These are phyloP conservation scores for Monochamus saltuarius DNA, from an alignment of 1,140 invertebrate genomes.

Conservation along the genomic window DNA sequence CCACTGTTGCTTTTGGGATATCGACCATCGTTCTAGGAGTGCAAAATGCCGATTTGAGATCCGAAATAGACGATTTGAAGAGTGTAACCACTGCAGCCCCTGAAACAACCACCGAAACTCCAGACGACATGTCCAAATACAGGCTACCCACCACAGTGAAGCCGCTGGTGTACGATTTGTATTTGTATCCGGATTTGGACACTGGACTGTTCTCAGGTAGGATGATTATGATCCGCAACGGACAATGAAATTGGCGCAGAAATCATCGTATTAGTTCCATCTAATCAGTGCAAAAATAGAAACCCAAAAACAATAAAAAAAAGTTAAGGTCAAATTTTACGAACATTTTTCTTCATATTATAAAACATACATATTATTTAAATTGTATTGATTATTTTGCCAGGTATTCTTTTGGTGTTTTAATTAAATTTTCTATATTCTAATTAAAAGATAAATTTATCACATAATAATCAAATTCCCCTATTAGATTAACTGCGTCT, in stretches of 20 bases:
- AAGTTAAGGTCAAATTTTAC: too few species aligned
- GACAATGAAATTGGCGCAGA: too few species aligned
- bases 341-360: too few species aligned
- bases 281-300: too few species aligned
- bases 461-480: too few species aligned
- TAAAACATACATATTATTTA: too few species aligned
- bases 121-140: conserved; percentile 38
- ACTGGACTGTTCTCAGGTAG: conserved; percentile 66
- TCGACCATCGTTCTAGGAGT: conserved; percentile 35
- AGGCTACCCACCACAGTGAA: conserved; percentile 61
- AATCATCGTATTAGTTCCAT: too few species aligned
- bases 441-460: too few species aligned
- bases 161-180: conserved; percentile 74
- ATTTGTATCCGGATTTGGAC: conserved; percentile 72
- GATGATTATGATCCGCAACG: too few species aligned
- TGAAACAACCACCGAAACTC: conserved; percentile 12
- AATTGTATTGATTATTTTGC: too few species aligned
- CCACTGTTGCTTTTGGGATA: conserved; percentile 30
- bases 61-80: conserved; percentile 20
- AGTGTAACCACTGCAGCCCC: conserved; percentile 9
- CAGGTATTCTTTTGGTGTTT: not conserved
- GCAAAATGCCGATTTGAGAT: conserved; percentile 24
- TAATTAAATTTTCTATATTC: not conserved
- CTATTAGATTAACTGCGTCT: too few species aligned
- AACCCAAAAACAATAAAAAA: too few species aligned